Conservation (phyloP, 2,797 vertebrate genomes). For the Periparus ater region DNA sequence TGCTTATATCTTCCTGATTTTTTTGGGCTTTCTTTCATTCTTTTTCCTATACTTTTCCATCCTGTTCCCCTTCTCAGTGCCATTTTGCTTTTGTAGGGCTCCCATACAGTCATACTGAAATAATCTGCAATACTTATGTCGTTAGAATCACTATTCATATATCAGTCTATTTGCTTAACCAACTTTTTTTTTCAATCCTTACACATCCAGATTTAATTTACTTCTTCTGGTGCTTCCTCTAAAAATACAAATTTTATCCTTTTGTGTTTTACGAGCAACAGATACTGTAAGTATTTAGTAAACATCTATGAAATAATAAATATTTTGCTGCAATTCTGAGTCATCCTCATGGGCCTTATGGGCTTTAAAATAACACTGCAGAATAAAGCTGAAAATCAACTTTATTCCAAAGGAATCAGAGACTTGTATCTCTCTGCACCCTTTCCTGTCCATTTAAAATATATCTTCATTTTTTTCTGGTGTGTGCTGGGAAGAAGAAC, state of each 20-base stretch:
- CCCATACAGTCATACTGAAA: background rate
- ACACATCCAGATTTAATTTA: background rate
- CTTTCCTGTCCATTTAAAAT: background rate
- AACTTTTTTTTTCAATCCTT: background rate
- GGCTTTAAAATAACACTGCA: background rate
- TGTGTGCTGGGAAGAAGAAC: background rate
- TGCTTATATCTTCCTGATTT: background rate
- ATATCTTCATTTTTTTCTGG: accelerated
- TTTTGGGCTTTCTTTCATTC: background rate
- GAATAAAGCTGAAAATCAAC: background rate
- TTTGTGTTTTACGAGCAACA: background rate
- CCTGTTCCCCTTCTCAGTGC: background rate
- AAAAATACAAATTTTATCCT: background rate
- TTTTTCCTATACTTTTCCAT: background rate
- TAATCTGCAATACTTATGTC: background rate
- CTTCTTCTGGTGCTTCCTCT: background rate
- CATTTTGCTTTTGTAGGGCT: background rate
- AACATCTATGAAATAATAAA: background rate
- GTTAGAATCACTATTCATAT: background rate
- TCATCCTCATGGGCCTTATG: background rate
- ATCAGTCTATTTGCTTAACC: background rate
- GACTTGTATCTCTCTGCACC: background rate
- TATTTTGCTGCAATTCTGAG: background rate
- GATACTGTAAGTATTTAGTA: background rate
- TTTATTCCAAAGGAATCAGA: background rate